Percentiles rank a stretch among this genome's conserved stretches.
phyloP scores from a whole-genome alignment of 2,797 vertebrate genomes.

The Vireo griseus region DNA sequence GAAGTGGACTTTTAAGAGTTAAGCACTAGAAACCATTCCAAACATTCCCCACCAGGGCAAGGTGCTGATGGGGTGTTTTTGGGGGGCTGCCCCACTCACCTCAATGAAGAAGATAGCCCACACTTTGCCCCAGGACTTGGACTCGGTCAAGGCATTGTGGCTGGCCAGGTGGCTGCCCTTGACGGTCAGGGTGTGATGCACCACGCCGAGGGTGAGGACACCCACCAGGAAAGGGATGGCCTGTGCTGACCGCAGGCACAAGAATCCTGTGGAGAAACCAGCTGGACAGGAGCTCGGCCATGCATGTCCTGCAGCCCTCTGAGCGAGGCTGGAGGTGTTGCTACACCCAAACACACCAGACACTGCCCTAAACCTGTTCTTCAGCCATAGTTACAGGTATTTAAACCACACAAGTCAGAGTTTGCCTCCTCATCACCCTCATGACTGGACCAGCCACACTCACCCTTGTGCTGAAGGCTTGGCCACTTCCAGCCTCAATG shows the following conservation, averaged over 20 bases:
- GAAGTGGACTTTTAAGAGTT: not conserved
- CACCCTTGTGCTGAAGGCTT: not conserved
- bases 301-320: not conserved
- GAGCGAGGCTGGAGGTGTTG: not conserved
- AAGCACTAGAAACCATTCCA: not conserved
- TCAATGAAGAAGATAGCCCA: slow-evolving; percentile 94
- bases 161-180: slow-evolving; percentile 92
- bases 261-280: slow-evolving; percentile 78
- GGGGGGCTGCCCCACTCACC: slow-evolving; percentile 68
- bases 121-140: slow-evolving; percentile 80
- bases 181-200: slow-evolving; percentile 82
- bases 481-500: fast-evolving
- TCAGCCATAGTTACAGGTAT: not conserved
- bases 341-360: not conserved
- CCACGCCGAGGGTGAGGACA: slow-evolving; percentile 79
- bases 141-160: slow-evolving; percentile 84
- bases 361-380: not conserved
- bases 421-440: not conserved
- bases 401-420: not conserved
- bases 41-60: not conserved
- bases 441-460: fast-evolving
- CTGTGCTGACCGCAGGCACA: slow-evolving; percentile 80
- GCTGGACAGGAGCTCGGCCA: not conserved
- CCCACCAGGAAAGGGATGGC: slow-evolving; percentile 74
- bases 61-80: no score